Evolutionary conservation across 2,888 invertebrate species (phyloP).

Genomic region (Andrena chrysosceles): DNA sequence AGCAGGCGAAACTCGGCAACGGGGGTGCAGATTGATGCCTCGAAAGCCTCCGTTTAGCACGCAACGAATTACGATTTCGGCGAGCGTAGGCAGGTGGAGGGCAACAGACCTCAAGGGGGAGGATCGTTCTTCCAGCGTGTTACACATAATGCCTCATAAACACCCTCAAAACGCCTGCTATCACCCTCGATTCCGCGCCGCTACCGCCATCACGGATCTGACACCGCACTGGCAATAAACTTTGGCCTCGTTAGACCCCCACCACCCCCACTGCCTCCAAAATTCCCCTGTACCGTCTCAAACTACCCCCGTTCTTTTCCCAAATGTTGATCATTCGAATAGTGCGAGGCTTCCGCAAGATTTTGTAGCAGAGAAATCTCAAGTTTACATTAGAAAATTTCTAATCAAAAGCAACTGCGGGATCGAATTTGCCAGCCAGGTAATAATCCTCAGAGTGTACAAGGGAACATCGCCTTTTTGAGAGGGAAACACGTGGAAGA

Average conservation of each 20-base stretch:
- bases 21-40: slow-evolving; percentile 46
- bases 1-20: background rate
- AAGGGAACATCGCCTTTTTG: background rate
- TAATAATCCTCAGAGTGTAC: background rate
- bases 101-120: slow-evolving; percentile 76
- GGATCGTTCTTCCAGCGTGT: slow-evolving; percentile 84
- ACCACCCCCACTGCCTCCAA: background rate
- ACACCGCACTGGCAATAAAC: slow-evolving; percentile 81
- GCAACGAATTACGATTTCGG: slow-evolving; percentile 76
- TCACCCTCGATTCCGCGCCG: slow-evolving; percentile 77
- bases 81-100: slow-evolving; percentile 72
- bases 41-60: slow-evolving; percentile 51
- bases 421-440: background rate
- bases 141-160: slow-evolving; percentile 85
- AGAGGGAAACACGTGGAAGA: slow-evolving; percentile 19
- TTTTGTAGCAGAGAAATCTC: background rate
- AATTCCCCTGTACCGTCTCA: slow-evolving; percentile 31
- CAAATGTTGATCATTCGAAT: background rate
- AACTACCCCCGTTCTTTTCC: background rate
- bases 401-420: background rate
- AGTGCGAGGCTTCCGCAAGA: background rate
- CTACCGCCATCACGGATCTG: slow-evolving; percentile 73
- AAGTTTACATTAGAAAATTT: background rate
- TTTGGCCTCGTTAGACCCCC: slow-evolving; percentile 78
- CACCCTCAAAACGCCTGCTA: slow-evolving; percentile 83